Conservation (phyloP, 2,888 invertebrate genomes). For the Troides aeacus region DNA sequence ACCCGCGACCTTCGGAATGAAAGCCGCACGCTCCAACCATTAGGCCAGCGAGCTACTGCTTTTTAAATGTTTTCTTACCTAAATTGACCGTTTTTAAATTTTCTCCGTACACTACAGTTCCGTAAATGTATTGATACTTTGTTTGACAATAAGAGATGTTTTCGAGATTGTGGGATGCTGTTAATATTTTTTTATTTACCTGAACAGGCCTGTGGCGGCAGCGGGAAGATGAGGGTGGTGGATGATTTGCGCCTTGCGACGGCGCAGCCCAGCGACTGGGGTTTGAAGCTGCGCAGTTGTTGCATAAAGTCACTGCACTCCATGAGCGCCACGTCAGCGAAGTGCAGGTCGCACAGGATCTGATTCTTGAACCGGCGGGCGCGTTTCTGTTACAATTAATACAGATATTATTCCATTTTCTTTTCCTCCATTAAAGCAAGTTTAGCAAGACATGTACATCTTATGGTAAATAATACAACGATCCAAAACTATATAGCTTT, state of each 20-base stretch:
- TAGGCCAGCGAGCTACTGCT: no score
- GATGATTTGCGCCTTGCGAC: slow-evolving; percentile 96
- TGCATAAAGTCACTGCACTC: slow-evolving; percentile 99
- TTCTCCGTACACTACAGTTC: no score
- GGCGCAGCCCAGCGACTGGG: slow-evolving; percentile 96
- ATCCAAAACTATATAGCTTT: no score
- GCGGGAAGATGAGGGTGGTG: slow-evolving; percentile 94
- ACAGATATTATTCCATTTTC: neutral
- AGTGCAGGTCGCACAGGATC: slow-evolving; percentile 97
- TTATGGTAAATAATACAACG: no score
- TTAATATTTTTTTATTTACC: slow-evolving; percentile 78
- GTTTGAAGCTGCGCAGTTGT: slow-evolving; percentile 96
- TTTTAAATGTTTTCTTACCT: no score
- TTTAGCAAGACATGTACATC: no score
- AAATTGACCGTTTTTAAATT: no score
- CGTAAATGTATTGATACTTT: no score
- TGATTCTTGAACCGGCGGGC: slow-evolving; percentile 89
- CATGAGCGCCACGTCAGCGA: slow-evolving; percentile 97
- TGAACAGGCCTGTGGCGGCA: slow-evolving; percentile 96
- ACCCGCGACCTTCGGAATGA: no score
- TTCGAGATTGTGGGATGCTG: neutral
- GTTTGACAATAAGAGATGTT: no score
- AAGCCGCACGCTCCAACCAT: no score
- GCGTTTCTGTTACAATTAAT: slow-evolving; percentile 68
- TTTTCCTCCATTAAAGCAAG: no score